Conservation (phyloP, 2,113 vertebrate genomes). For the Reinhardtius hippoglossoides region DNA sequence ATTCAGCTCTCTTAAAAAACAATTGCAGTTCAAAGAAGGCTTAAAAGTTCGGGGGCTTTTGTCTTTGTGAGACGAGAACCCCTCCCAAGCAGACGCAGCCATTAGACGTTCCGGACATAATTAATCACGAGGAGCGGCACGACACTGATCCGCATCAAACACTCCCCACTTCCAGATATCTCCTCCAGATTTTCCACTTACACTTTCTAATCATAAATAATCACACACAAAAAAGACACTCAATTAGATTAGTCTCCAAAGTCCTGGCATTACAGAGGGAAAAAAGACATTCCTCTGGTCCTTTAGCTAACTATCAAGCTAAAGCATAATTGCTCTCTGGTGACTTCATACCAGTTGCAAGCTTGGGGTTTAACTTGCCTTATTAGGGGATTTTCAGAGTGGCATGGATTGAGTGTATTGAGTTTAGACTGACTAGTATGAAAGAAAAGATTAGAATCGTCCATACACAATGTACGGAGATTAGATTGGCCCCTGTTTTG, state of each 20-base stretch:
- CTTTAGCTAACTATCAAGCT: slow-evolving; percentile 82
- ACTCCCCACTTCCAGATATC: slow-evolving; percentile 73
- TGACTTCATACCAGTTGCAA: slow-evolving; percentile 83
- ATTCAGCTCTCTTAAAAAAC: slow-evolving; percentile 42
- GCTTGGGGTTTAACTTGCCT: slow-evolving; percentile 81
- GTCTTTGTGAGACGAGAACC: slow-evolving; percentile 54
- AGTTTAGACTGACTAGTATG: slow-evolving; percentile 60
- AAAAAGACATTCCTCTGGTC: slow-evolving; percentile 77
- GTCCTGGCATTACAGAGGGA: slow-evolving; percentile 73
- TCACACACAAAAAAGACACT: slow-evolving; percentile 82
- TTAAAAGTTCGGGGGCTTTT: slow-evolving; percentile 73
- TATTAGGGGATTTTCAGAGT: slow-evolving; percentile 79
- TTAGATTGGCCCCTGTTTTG: slow-evolving; percentile 67
- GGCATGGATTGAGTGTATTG: slow-evolving; percentile 59
- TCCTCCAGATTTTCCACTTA: slow-evolving; percentile 80
- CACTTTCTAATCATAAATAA: slow-evolving; percentile 86
- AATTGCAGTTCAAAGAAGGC: slow-evolving; percentile 76
- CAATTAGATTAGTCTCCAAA: slow-evolving; percentile 85
- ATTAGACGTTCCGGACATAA: slow-evolving; percentile 76
- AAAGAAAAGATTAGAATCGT: slow-evolving; percentile 70
- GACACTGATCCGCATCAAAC: slow-evolving; percentile 81
- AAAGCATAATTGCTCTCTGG: slow-evolving; percentile 86
- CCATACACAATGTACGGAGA: slow-evolving; percentile 57
- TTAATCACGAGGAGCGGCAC: slow-evolving; percentile 77
- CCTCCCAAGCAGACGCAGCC: slow-evolving; percentile 63